phyloP scores from a whole-genome alignment of 2,888 invertebrate genomes.

The Cetonia aurata region DNA sequence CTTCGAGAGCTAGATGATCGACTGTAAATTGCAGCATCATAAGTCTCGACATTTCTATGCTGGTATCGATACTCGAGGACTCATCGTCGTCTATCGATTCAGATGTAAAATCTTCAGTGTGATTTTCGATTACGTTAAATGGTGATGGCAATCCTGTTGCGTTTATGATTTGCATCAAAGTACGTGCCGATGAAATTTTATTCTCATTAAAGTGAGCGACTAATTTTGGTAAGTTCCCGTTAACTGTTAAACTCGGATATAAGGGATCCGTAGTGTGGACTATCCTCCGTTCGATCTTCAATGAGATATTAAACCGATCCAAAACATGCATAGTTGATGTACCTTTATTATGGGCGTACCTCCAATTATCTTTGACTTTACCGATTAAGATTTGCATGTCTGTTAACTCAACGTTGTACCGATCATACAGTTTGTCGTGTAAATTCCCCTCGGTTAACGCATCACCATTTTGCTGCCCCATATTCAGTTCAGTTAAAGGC shows the following conservation, averaged over 20 bases:
- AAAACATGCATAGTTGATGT: conserved; percentile 89
- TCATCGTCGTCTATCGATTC: conserved; percentile 62
- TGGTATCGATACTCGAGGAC: conserved; percentile 67
- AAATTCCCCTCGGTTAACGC: conserved; percentile 72
- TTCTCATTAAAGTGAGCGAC: conserved; percentile 92
- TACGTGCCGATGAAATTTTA: conserved; percentile 79
- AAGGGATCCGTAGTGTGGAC: conserved; percentile 87
- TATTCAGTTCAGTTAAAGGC: conserved; percentile 60
- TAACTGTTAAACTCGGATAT: conserved; percentile 86
- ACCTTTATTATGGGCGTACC: conserved; percentile 86
- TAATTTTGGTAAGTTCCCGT: conserved; percentile 88
- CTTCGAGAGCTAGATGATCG: conserved; percentile 87
- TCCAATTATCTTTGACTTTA: conserved; percentile 90
- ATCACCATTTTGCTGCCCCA: conserved; percentile 47
- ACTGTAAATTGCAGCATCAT: conserved; percentile 89
- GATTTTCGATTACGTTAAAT: conserved; percentile 62
- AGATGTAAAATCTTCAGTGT: conserved; percentile 51
- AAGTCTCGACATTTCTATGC: conserved; percentile 72
- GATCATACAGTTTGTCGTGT: conserved; percentile 81
- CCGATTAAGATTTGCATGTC: conserved; percentile 91
- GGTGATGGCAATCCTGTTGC: conserved; percentile 66
- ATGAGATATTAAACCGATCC: conserved; percentile 69
- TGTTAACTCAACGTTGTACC: conserved; percentile 83
- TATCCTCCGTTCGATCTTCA: conserved; percentile 83
- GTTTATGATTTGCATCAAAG: conserved; percentile 68